Base-by-base conservation (phyloP, 2,113 vertebrate species). In the Indicator indicator region DNA sequence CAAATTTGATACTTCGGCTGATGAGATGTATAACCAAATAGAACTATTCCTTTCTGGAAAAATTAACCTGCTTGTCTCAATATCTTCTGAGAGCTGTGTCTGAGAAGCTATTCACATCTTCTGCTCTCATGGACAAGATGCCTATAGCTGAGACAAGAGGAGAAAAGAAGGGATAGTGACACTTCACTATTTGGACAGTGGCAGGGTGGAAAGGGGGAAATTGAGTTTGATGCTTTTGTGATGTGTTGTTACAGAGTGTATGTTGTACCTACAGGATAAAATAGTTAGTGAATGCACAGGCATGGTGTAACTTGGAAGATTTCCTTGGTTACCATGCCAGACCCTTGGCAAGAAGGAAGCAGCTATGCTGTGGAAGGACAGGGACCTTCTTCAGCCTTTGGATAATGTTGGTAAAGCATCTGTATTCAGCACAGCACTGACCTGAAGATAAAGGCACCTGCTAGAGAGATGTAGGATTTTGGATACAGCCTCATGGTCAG, bases 401-500 rank as follows among this genome's bases (percentile, higher is more conserved):
- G 28, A 63, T 36, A 14, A 36, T 21, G n/a, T 9, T 4, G 1
- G 27, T 76, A 32, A 89, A 69, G 38, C 44, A 48, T 33, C 33
- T 7, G 6, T 17, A 9, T 0, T 0, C 36, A 36, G 23, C 48
- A 6, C 10, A 46, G 8, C 7, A 1, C 68, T 70, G 50, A 33
- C 50, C 50, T 58, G 32, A 13, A 30, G 15, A 8, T 38, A 73
- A 50, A 72, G 19, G 11, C 42, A 74, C 24, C 30, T 84, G 16
- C 15, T 63, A 56, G 50, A 54, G 59, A 33, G 55, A 46, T 33
- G 28, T 9, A 42, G 36, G 28, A 26, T 56, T 62, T 55, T 78
- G 54, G 54, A 50, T 19, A 42, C 40, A 83, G 27, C 27, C 38
- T 30, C 79, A 30, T 50, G 30, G 16, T 26, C 36, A 36, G 36